A percentile compares a stretch with the other conserved stretches of the same genome.
Conservation (phyloP, 2,888 invertebrate species). For the Diaperis boleti region DNA sequence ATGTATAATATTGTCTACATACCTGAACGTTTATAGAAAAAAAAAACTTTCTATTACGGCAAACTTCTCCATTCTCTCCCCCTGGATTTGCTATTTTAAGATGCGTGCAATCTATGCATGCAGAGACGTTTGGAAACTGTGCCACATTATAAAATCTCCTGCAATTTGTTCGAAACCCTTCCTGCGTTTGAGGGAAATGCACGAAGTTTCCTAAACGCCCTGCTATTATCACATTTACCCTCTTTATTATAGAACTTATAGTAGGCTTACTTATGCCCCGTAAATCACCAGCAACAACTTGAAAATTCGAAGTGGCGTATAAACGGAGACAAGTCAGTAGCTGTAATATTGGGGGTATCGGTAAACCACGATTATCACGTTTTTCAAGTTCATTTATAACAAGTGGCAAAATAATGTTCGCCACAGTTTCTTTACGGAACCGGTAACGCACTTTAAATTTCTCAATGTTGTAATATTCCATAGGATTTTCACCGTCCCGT, state of each 20-base stretch:
- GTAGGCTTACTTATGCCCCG: neutral
- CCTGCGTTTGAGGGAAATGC: neutral
- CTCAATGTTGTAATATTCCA: neutral
- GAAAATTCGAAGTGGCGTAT: neutral
- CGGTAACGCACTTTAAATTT: neutral
- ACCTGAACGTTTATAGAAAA: slow-evolving; percentile 2
- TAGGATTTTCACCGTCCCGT: too few species aligned
- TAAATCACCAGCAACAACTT: slow-evolving; percentile 2
- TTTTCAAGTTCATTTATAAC: neutral
- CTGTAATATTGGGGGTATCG: neutral
- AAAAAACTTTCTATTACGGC: neutral
- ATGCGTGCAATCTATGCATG: neutral
- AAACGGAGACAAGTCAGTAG: neutral
- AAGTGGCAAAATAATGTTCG: neutral
- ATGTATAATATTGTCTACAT: neutral
- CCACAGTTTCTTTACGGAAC: neutral
- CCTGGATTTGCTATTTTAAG: too few species aligned
- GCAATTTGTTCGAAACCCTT: neutral
- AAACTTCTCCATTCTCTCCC: neutral
- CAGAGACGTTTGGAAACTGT: neutral
- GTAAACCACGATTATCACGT: neutral
- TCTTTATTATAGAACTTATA: neutral
- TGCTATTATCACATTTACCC: neutral
- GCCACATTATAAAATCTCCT: neutral
- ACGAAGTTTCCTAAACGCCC: neutral